Evolutionary conservation across 1,140 invertebrate species (phyloP).

Genomic region (Nilaparvata lugens): DNA sequence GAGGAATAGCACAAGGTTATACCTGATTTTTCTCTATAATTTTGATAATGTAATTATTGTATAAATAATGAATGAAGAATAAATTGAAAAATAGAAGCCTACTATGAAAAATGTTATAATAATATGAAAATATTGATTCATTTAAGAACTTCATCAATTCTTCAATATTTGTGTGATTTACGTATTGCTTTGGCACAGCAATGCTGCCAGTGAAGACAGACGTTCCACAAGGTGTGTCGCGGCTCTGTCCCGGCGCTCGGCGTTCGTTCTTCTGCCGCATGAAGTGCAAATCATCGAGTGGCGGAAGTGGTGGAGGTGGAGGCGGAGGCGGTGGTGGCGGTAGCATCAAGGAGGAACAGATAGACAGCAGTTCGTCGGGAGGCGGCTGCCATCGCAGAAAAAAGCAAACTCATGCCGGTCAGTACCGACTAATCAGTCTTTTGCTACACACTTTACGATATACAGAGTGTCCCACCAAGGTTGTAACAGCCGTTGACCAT

Average conservation of each 20-base stretch:
- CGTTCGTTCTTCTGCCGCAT: slow-evolving; percentile 91
- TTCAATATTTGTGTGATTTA: too few species aligned
- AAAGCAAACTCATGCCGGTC: slow-evolving; percentile 41
- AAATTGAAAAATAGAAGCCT: too few species aligned
- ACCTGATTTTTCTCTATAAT: too few species aligned
- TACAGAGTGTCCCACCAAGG: too few species aligned
- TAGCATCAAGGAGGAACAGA: slow-evolving; percentile 64
- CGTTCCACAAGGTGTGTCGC: slow-evolving; percentile 58
- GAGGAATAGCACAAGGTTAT: too few species aligned
- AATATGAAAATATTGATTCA: too few species aligned
- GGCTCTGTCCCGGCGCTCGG: slow-evolving; percentile 76
- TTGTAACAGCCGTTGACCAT: too few species aligned
- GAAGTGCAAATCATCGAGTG: slow-evolving; percentile 55
- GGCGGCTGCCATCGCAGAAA: slow-evolving; percentile 52
- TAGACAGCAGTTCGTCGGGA: slow-evolving; percentile 40
- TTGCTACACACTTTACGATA: background rate
- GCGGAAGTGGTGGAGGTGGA: slow-evolving; percentile 13
- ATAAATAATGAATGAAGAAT: too few species aligned
- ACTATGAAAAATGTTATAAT: too few species aligned
- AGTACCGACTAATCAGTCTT: slow-evolving; percentile 2
- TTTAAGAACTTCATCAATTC: too few species aligned
- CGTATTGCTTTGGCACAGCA: slow-evolving; percentile 41
- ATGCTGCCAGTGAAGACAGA: slow-evolving; percentile 87
- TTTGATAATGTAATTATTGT: too few species aligned
- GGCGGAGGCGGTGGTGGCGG: background rate